Evolutionary conservation across 2,797 vertebrate species (phyloP), one percentile per base, ranked within the genome.

Genomic region (Gymnoscopelus braueri): DNA sequence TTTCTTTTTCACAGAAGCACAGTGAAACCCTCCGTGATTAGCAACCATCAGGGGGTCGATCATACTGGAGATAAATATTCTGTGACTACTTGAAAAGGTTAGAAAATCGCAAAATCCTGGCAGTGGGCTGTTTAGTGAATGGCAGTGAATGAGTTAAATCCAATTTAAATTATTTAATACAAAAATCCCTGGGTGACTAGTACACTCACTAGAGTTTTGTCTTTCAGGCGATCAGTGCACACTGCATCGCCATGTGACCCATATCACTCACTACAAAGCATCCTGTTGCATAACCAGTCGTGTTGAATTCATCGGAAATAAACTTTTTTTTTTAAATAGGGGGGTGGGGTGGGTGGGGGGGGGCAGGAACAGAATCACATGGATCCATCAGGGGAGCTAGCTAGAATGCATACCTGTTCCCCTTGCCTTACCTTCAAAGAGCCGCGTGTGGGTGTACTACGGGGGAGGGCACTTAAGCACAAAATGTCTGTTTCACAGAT

Each of bases 201-300:
- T 19, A 35, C 53, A 69, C 15, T 67, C 61, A 58, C 7, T 60
- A 32, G 19, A 52, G 47, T 39, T 23, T n/a, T 60, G 61, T 59
- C 63, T 62, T 69, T 75, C 64, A 23, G 59, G 65, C 63, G 56
- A 82, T 24, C 3, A 72, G 58, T 32, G 19, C 63, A 74, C 57
- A 57, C 58, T 68, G 71, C 44, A 4, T 53, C n/a, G n/a, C 68
- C 74, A 71, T 0, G 44, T 78, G 35, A 39, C 4, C 35, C 35
- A 39, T 3, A 39, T 39, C 35, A 39, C 35, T 39, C 35, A 39
- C 35, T 39, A 83, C 44, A 12, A 65, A 77, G 81, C 85, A 47
- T 67, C 72, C 70, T 75, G 76, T 90, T 91, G 79, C 81, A 63
- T 89, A 91, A 88, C 80, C 56, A 47, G 15, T 76, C 44, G 32